Base-by-base conservation (phyloP, 2,113 vertebrate species). In the Corythornis madagascariensis region DNA sequence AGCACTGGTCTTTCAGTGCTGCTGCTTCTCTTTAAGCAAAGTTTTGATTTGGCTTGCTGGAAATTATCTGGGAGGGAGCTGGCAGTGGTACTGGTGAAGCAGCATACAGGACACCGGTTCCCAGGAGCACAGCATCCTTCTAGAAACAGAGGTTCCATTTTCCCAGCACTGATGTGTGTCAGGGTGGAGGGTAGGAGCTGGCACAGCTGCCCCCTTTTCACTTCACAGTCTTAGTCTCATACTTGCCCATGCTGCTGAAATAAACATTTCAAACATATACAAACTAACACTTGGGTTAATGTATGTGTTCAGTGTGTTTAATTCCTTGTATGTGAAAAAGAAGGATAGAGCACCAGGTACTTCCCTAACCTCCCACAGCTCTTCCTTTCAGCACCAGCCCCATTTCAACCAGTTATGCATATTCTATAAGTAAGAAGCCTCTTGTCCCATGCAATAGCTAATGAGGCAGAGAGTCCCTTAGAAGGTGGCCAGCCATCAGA, bases 131-230 rank as follows among this genome's bases (percentile, higher is more conserved):
- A 53, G 45, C 22, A 16, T 57, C 61, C 22, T n/a, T 55, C 66
- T 45, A 33, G 66, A 7, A 17, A 25, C 2, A 1, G 0, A 60
- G 52, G 15, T 11, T 91, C 5, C 0, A 16, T 31, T 52, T 48
- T 50, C 50, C 25, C 45, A 33, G 65, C n/a, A 17, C 42, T 45
- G 50, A 28, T 8, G 0, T 31, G 38, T 71, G 35, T 45, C 74
- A 18, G 25, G 7, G 38, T 1, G 5, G 47, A 29, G 31, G 55
- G 45, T n/a, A 74, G 71, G 25, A 75, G 35, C 16, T 1, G 3
- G 38, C 52, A 70, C 22, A 66, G 9, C 61, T 45, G 38, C 15
- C n/a, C 45, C 16, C 21, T 89, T 43, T 43, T 45, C 83, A 5
- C 24, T 16, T 38, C 71, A 7, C 71, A 50, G 66, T 1, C 0